These are phyloP conservation scores for Periplaneta americana DNA, from an alignment of 1,140 invertebrate genomes.

Conservation along the genomic window DNA sequence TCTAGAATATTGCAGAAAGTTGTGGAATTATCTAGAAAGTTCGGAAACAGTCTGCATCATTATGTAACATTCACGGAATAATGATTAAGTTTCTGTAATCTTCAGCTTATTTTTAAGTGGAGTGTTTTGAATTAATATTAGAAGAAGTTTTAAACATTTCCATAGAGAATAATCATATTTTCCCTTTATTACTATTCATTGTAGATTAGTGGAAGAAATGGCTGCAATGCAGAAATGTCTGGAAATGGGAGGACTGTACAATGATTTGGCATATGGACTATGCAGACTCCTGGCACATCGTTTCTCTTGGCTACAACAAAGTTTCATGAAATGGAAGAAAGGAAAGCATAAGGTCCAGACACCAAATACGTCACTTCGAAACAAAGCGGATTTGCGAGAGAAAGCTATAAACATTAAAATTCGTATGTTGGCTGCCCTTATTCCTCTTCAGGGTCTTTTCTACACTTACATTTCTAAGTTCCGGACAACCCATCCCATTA, in stretches of 20 bases:
- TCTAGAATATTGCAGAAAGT: no score
- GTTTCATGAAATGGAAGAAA: not conserved
- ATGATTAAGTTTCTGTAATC: no score
- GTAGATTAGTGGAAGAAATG: not conserved
- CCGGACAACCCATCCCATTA: not conserved
- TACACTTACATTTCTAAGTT: not conserved
- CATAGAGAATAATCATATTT: no score
- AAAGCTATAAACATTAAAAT: not conserved
- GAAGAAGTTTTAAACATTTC: no score
- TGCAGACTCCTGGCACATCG: not conserved
- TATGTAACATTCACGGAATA: no score
- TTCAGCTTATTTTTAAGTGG: no score
- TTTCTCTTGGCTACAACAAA: not conserved
- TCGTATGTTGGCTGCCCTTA: not conserved
- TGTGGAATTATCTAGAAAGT: no score
- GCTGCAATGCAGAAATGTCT: not conserved
- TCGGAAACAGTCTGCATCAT: no score
- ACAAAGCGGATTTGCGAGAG: not conserved
- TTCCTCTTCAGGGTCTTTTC: not conserved
- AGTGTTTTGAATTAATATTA: no score
- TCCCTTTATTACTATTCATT: no score
- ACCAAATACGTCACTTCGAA: not conserved
- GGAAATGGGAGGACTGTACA: not conserved
- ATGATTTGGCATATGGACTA: not conserved
- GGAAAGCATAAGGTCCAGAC: not conserved